Percentiles rank a stretch among this genome's conserved stretches.
Evolutionary conservation across 2,113 vertebrate genomes (phyloP).

Genomic region (Sylvietta virens): DNA sequence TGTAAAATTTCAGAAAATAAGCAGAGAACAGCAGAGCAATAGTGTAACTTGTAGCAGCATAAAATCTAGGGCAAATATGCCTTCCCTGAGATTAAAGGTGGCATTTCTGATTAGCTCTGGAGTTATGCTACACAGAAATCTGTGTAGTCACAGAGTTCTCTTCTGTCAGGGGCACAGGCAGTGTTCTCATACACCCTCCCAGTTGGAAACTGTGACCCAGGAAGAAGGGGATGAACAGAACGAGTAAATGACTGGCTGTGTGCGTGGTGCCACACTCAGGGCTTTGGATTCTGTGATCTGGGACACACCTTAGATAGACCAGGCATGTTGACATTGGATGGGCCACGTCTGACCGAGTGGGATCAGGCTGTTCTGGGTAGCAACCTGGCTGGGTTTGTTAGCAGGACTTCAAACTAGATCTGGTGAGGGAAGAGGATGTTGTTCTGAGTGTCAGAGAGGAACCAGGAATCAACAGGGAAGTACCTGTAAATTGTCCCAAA

Average conservation of each 20-base stretch:
- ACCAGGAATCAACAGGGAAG: not conserved
- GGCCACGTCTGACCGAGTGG: accelerated
- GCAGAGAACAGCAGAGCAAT: not conserved
- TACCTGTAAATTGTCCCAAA: not conserved
- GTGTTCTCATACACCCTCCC: not conserved
- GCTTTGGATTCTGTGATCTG: not conserved
- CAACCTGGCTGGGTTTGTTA: not conserved
- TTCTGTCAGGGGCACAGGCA: not conserved
- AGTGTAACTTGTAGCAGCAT: not conserved
- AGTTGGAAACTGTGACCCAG: not conserved
- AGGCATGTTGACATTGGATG: accelerated
- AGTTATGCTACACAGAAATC: not conserved
- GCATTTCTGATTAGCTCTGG: not conserved
- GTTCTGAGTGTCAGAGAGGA: not conserved
- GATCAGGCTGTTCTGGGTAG: not conserved
- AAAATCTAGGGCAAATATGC: not conserved
- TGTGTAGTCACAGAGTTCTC: not conserved
- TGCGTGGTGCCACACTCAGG: too few species aligned
- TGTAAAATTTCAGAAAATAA: not conserved
- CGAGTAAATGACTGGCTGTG: not conserved
- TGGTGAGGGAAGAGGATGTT: not conserved
- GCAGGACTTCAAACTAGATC: not conserved
- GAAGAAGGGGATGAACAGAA: not conserved
- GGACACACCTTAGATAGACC: too few species aligned
- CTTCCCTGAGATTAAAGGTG: not conserved